A percentile compares a stretch with the other conserved stretches of the same genome.
Evolutionary conservation across 2,888 invertebrate species (phyloP).

Genomic region (Cephus spinipes): DNA sequence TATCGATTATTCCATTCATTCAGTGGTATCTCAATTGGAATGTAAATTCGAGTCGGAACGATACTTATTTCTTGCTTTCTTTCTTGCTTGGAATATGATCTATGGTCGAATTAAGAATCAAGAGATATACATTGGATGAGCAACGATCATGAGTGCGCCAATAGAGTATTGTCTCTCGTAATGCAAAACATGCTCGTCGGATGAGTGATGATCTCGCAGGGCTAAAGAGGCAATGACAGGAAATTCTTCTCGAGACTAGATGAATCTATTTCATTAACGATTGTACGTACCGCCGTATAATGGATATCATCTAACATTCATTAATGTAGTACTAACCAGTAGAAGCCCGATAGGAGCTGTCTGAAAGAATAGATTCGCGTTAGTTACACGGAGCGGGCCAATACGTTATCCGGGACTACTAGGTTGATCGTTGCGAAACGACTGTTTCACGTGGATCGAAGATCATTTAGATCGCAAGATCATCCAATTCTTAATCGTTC

Average conservation of each 20-base stretch:
- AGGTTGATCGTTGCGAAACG: background rate
- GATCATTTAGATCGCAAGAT: background rate
- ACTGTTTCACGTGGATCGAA: background rate
- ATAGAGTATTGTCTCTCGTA: background rate
- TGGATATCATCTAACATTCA: constrained; percentile 47
- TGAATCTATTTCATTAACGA: constrained; percentile 6
- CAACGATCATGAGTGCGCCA: background rate
- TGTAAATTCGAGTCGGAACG: background rate
- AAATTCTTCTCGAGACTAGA: constrained; percentile 2
- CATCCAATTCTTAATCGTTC: background rate
- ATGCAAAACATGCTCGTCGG: constrained; percentile 1
- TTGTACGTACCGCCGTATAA: constrained; percentile 30
- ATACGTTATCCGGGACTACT: background rate
- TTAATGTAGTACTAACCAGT: constrained; percentile 74
- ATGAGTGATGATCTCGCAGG: constrained; percentile 6
- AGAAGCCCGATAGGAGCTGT: constrained; percentile 81
- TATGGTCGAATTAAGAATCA: background rate
- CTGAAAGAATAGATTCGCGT: constrained; percentile 72
- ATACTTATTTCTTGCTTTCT: background rate
- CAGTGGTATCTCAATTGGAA: background rate
- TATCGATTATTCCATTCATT: background rate
- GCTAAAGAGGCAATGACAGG: background rate
- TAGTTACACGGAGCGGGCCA: constrained; percentile 38
- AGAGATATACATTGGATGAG: background rate
- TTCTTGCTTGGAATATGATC: background rate